Base-by-base conservation (phyloP, 2,113 vertebrate genomes). In the Xyrauchen texanus region DNA sequence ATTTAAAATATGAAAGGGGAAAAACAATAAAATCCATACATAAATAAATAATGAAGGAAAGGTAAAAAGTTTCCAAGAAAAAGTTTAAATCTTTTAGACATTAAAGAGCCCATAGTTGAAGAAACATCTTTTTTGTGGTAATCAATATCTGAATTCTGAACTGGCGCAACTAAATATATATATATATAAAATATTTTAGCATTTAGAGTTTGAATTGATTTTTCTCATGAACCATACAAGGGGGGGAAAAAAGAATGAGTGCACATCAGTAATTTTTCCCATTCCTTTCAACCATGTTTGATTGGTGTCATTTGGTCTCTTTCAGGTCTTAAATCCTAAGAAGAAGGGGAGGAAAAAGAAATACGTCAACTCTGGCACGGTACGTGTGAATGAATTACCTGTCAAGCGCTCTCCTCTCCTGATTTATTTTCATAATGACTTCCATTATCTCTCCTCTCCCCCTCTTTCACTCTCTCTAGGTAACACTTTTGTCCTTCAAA, bases 341-440 rank as follows among this genome's bases (percentile, higher is more conserved):
- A 99, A 99, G 92, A 99, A 98, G 89, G 96, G 96, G 85, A 98
- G 96, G 90, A 99, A 99, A 92, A 99, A 98, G 93, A 99, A 99
- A 92, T 99, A 99, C 0, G 89, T 97, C 77, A 99, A 99, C 88
- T 99, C 98, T 0, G 98, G 98, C 82, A 99, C 98, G 0, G 98
- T 99, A 90, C 95, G 96, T 95, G 60, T 75, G 62, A 65, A 55
- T 55, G 46, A 64, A 76, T 21, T 53, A 51, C 69, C 65, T 81
- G 83, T 84, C 83, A 78, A 65, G 53, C 51, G 66, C n/a, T 76
- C 55, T 76, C 64, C 7, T 34, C 45, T 47, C 7, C n/a, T 42
- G 55, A 80, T 74, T 81, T 15, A 70, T 80, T 78, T 71, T 73
- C 74, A 64, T 77, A 73, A 76, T 78, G 66, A 69, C 72, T 34